These are phyloP conservation scores for Noctua pronuba DNA, from an alignment of 2,888 invertebrate genomes.

Conservation along the genomic window DNA sequence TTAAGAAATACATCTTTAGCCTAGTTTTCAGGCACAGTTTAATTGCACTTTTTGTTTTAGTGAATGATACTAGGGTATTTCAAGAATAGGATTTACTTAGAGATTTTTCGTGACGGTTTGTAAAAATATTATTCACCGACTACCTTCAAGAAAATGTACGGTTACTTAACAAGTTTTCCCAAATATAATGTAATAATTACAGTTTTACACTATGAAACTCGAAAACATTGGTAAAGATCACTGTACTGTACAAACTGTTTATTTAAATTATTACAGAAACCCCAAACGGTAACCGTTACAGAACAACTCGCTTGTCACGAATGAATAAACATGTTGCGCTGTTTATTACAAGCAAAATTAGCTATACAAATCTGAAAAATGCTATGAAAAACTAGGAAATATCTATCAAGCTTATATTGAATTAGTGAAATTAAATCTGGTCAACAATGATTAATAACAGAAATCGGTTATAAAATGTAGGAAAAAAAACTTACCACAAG, in stretches of 20 bases:
- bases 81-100: neutral
- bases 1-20: constrained; percentile 10
- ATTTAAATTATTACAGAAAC: neutral
- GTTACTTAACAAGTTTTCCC: neutral
- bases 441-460: neutral
- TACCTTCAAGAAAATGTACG: neutral
- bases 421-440: too few species aligned
- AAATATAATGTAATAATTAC: neutral
- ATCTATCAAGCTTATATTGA: neutral
- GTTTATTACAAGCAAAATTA: constrained; percentile 2
- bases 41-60: neutral
- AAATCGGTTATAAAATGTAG: neutral
- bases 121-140: neutral
- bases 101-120: neutral
- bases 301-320: neutral
- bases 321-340: neutral
- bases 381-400: neutral
- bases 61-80: neutral
- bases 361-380: neutral
- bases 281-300: neutral
- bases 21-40: neutral
- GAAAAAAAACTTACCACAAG: constrained; percentile 54
- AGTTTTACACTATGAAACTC: neutral
- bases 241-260: neutral
- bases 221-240: neutral